Evolutionary conservation across 1,140 invertebrate species (phyloP), one percentile per base, ranked within the genome.

Genomic region (Drosophila paulistorum): DNA sequence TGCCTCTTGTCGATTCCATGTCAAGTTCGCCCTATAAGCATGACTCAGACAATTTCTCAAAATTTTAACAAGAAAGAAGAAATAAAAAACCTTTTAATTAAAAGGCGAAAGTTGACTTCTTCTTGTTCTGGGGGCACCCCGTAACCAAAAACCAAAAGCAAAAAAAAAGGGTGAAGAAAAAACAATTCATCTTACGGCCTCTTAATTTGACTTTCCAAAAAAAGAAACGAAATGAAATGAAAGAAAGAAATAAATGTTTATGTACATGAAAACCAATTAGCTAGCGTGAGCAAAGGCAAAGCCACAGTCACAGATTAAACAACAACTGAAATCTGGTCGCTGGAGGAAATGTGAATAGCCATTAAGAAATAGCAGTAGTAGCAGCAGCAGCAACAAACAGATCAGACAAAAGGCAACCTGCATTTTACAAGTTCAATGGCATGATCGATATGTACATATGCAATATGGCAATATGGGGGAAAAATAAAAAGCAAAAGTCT

Each of bases 131-230:
- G 68, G 54, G 39, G 39, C 60, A 48, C 37, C 33, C 30, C 45
- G 9, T 14, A 48, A 54, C 62, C 9, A 61, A 20, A 41, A 26
- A 45, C 11, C 2, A 17, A 14, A 35, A 13, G 10, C 33, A 23
- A 42, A 14, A 3, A 17, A 7, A 58, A n/a, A n/a, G 20, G 33
- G 35, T 37, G 35, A 11, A 37, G 1, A 23, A 26, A 41, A 35
- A 14, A 63, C 33, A 37, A 77, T 77, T 77, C 41, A 57, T 66
- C 74, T 61, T 41, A 39, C 35, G 26, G 26, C 62, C 26, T 20
- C 35, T 74, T 86, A 86, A 86, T 83, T 79, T 73, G 73, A 87
- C 83, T 87, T 87, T 87, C 83, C 64, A 87, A 87, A 79, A 76
- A 65, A 72, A 71, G 17, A 51, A 51, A 51, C 9, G 17, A 51